Evolutionary conservation across 2,113 vertebrate species (phyloP).

Genomic region (Salvator merianae): DNA sequence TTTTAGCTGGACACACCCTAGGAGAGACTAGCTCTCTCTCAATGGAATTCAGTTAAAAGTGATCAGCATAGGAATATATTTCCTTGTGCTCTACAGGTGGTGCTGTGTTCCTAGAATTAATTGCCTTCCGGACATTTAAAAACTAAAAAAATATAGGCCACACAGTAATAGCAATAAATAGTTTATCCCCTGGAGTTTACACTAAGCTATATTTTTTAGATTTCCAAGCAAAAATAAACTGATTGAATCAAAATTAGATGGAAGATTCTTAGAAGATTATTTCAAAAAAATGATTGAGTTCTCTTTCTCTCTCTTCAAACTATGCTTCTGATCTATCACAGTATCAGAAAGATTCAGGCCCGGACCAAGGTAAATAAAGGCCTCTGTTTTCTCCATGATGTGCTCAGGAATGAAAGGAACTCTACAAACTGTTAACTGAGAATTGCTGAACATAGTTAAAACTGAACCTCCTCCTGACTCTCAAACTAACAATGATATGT

Average conservation of each 20-base stretch:
- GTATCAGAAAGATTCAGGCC: neutral
- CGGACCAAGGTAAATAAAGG: neutral
- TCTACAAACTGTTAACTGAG: too few species aligned
- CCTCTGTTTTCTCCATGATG: too few species aligned
- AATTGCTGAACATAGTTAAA: too few species aligned
- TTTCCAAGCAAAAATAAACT: neutral
- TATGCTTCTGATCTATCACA: neutral
- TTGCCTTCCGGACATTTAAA: fast-evolving
- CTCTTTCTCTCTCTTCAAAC: neutral
- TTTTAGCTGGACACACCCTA: too few species aligned
- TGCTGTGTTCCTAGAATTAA: conserved; percentile 43
- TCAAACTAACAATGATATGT: too few species aligned
- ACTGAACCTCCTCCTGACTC: too few species aligned
- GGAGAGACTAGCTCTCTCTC: neutral
- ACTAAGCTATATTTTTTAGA: neutral
- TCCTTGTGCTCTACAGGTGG: conserved; percentile 53
- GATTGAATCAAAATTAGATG: neutral
- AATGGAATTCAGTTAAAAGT: neutral
- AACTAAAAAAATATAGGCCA: fast-evolving
- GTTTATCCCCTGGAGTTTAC: conserved; percentile 24
- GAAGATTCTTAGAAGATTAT: neutral
- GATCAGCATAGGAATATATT: neutral
- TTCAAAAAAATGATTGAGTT: neutral
- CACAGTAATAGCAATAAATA: neutral
- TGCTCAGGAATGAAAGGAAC: too few species aligned